phyloP scores from a whole-genome alignment of 2,888 invertebrate species.

The Catonia carolina region DNA sequence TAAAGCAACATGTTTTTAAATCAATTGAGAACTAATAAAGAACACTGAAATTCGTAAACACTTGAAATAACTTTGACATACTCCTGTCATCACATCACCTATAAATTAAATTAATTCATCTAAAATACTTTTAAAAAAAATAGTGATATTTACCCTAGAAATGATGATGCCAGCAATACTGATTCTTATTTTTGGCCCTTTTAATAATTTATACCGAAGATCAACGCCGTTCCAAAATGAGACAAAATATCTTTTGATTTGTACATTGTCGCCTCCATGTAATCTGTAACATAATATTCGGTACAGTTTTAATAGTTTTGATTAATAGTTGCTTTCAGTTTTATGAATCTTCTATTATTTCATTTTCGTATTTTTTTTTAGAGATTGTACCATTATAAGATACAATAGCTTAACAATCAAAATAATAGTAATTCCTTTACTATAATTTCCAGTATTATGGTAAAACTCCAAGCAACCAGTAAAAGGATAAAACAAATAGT shows the following conservation, averaged over 20 bases:
- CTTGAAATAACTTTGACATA: too few species aligned
- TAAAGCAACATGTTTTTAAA: too few species aligned
- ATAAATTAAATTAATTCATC: too few species aligned
- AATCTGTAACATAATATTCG: conserved; percentile 45
- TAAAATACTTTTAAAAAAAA: too few species aligned
- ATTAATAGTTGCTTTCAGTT: background rate
- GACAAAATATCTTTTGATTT: conserved; percentile 89
- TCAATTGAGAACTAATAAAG: too few species aligned
- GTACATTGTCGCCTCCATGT: conserved; percentile 68
- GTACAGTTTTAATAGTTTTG: background rate
- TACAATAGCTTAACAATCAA: too few species aligned
- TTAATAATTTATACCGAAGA: conserved; percentile 81
- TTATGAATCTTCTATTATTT: background rate
- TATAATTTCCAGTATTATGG: too few species aligned
- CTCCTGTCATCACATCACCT: too few species aligned
- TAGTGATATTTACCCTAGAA: conserved; percentile 84
- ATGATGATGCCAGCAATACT: conserved; percentile 94
- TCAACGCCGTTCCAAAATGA: conserved; percentile 96
- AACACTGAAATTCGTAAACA: too few species aligned
- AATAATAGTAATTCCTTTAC: too few species aligned
- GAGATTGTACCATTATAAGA: background rate
- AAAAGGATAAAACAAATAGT: too few species aligned
- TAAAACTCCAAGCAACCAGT: too few species aligned
- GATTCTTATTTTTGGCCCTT: conserved; percentile 86
- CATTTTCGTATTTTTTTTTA: background rate